A percentile compares a stretch with the other conserved stretches of the same genome.
These are phyloP conservation scores for Grus americana DNA, from an alignment of 2,113 vertebrate species.

Conservation along the genomic window DNA sequence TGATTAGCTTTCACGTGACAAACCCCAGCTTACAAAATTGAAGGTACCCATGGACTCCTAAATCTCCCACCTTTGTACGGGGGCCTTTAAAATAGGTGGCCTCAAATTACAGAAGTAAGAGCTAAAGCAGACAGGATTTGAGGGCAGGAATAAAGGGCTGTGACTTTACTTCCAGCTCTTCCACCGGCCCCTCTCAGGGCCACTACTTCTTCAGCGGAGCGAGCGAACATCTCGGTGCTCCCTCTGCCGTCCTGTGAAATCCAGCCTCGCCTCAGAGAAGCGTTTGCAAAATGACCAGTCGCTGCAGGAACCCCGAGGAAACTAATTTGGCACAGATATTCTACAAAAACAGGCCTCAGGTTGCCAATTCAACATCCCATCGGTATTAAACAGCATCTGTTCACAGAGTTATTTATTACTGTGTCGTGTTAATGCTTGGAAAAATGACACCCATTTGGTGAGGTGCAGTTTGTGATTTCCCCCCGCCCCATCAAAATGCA, in stretches of 20 bases:
- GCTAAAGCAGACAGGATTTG: rapidly evolving
- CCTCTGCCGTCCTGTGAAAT: neutral
- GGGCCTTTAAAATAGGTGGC: neutral
- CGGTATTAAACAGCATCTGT: neutral
- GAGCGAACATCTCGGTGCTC: neutral
- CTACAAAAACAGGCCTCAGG: neutral
- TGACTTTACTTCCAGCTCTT: neutral
- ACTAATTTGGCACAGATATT: neutral
- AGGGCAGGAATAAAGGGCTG: neutral
- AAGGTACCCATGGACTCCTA: neutral
- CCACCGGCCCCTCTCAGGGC: neutral
- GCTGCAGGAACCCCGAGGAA: neutral
- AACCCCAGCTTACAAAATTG: neutral
- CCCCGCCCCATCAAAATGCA: neutral
- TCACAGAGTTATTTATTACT: rapidly evolving
- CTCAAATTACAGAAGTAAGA: neutral
- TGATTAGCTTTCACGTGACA: neutral
- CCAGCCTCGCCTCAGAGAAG: neutral
- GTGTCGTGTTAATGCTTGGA: rapidly evolving
- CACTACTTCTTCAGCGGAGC: neutral
- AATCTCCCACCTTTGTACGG: neutral
- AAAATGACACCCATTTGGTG: neutral
- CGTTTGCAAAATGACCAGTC: rapidly evolving
- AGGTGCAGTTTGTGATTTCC: too few species aligned
- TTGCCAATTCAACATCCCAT: rapidly evolving